A percentile compares a stretch with the other conserved stretches of the same genome.
phyloP scores from a whole-genome alignment of 2,888 invertebrate species.

The Lasioglossum leucozonium region DNA sequence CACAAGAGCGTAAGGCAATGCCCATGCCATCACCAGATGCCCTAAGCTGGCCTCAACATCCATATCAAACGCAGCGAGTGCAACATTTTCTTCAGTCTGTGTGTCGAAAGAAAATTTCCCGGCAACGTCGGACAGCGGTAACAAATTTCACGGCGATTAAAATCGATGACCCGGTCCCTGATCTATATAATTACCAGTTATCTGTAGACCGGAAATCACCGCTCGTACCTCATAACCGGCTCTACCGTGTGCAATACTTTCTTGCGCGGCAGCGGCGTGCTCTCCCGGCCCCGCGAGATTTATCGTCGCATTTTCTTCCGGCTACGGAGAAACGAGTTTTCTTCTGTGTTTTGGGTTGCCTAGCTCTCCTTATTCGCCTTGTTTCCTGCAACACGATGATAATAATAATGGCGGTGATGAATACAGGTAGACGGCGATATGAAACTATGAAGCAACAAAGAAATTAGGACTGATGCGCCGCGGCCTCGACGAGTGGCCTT shows the following conservation, averaged over 20 bases:
- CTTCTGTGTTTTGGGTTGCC: constrained; percentile 18
- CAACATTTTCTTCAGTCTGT: background rate
- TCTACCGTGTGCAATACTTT: constrained; percentile 39
- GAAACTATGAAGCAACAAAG: constrained; percentile 1
- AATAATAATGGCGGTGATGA: background rate
- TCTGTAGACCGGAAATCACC: constrained; percentile 42
- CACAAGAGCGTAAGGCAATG: too few relatives aligned
- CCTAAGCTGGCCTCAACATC: too few relatives aligned
- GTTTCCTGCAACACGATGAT: constrained; percentile 1
- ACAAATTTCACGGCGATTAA: background rate
- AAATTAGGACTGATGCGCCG: background rate
- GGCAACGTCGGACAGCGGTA: background rate
- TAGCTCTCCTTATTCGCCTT: background rate
- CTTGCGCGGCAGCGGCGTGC: constrained; percentile 33
- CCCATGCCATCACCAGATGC: too few relatives aligned
- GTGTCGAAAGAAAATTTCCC: background rate
- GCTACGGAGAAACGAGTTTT: background rate
- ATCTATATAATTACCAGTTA: constrained; percentile 32
- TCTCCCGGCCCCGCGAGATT: constrained; percentile 49
- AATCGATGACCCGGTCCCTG: constrained; percentile 6
- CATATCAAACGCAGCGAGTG: background rate
- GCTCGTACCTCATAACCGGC: constrained; percentile 47
- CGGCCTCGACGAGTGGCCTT: background rate
- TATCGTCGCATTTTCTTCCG: constrained; percentile 56
- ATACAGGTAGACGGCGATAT: constrained; percentile 12